phyloP scores from a whole-genome alignment of 2,888 invertebrate genomes.

The Melanophora roralis region DNA sequence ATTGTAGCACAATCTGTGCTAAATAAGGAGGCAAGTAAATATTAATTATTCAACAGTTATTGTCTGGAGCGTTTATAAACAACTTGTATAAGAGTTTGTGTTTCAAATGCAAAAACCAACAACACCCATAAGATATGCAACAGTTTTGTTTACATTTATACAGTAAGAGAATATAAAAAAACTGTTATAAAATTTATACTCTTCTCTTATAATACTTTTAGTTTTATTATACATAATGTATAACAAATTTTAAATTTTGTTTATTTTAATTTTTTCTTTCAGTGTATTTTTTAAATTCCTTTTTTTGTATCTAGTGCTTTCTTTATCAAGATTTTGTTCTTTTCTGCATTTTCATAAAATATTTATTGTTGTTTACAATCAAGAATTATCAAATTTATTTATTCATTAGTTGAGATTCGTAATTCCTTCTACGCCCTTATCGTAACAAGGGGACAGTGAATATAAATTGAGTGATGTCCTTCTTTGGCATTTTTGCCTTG shows the following conservation, averaged over 20 bases:
- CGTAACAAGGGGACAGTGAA: too few species aligned
- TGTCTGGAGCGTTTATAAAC: slow-evolving; percentile 63
- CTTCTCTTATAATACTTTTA: slow-evolving; percentile 3
- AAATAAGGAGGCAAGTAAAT: too few species aligned
- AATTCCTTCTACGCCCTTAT: slow-evolving; percentile 14
- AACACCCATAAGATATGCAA: slow-evolving; percentile 35
- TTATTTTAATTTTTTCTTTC: not conserved
- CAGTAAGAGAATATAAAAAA: not conserved
- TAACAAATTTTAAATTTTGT: not conserved
- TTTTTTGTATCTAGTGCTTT: not conserved
- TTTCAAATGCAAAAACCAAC: not conserved
- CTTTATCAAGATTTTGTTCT: not conserved
- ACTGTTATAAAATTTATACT: not conserved
- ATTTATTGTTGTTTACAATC: slow-evolving; percentile 37
- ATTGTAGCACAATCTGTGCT: too few species aligned
- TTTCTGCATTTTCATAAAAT: slow-evolving; percentile 2
- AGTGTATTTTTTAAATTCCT: not conserved
- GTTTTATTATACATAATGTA: too few species aligned
- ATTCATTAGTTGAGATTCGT: slow-evolving; percentile 72
- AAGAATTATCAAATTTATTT: slow-evolving; percentile 68
- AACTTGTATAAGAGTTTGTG: not conserved
- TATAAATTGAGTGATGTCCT: too few species aligned
- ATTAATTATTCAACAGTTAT: slow-evolving; percentile 70
- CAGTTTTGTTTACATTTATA: slow-evolving; percentile 31
- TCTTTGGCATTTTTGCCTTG: too few species aligned